Evolutionary conservation across 2,797 vertebrate species (phyloP), one percentile per base, ranked within the genome.

Genomic region (Coranthus polyacanthus): DNA sequence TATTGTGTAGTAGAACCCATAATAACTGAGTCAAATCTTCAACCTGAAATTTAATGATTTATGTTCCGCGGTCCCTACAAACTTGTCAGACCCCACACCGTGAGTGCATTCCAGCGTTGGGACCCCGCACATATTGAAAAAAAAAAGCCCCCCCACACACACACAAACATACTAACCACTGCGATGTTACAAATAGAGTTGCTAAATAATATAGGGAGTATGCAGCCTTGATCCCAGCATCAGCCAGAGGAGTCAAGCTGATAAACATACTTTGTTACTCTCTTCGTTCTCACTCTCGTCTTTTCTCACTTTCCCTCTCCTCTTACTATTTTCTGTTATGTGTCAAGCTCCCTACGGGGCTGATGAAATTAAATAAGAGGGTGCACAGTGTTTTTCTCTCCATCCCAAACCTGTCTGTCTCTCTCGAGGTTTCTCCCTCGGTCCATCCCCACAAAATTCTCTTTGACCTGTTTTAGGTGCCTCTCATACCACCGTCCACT

Each of bases 151-250:
- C 3, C 6, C 5, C 24, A 12, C 37, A 2, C 16, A 4, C 49
- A 21, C 47, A 1, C 21, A 12, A 36, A 32, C 39, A 74, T 24
- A 67, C 43, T 59, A 59, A 75, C 56, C 16, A 36, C 72, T 63
- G 51, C 73, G 41, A 21, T 69, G 56, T 68, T 71, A 80, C 78
- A 82, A 85, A 85, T 66, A 56, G 46, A 80, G 56, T 50, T 81
- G 64, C 78, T 88, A 64, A 85, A 89, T 85, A 88, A 87, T 83
- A 75, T 55, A 83, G 53, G 56, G 43, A 45, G 61, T 68, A 68
- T 26, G 56, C 52, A 75, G 62, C 67, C 68, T 82, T 81, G 78
- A 86, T 88, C 81, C 65, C 6, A 61, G 47, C 56, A 65, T 42
- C 68, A 77, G 72, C 72, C 53, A 73, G 68, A 66, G 72, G 68